Percentiles rank a stretch among this genome's conserved stretches.
Conservation (phyloP, 2,797 vertebrate genomes). For the Sylvia borin region DNA sequence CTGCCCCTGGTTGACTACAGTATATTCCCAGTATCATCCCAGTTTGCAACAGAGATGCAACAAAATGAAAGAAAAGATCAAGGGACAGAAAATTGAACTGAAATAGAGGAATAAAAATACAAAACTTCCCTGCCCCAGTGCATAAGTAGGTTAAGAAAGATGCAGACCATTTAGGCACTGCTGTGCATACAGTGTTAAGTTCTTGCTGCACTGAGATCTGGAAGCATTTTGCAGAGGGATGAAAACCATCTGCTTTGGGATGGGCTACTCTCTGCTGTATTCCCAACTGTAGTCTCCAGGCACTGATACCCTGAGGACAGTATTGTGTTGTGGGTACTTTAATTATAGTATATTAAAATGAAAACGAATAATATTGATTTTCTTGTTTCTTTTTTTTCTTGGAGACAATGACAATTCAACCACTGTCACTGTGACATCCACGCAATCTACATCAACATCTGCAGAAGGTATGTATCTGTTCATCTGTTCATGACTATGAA, state of each 20-base stretch:
- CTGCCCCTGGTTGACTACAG: not conserved
- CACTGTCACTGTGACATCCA: not conserved
- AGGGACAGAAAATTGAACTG: not conserved
- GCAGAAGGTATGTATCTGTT: conserved; percentile 5
- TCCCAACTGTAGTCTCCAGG: not conserved
- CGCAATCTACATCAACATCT: not conserved
- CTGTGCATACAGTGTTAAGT: not conserved
- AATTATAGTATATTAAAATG: not conserved
- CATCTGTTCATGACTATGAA: not conserved
- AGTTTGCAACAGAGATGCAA: not conserved
- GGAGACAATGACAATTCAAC: not conserved
- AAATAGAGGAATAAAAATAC: not conserved
- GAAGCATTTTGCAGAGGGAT: not conserved
- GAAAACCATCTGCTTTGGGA: not conserved
- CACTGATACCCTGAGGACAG: not conserved
- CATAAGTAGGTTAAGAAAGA: not conserved
- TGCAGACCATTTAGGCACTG: not conserved
- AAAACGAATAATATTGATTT: not conserved
- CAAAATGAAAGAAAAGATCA: not conserved
- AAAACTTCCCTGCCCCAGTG: fast-evolving
- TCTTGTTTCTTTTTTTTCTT: not conserved
- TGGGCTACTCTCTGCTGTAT: not conserved
- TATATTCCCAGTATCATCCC: not conserved
- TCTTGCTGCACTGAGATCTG: not conserved
- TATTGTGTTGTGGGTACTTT: not conserved